A percentile compares a stretch with the other conserved stretches of the same genome.
These are phyloP conservation scores for Lottia scabra DNA, from an alignment of 2,888 invertebrate species.

Conservation along the genomic window DNA sequence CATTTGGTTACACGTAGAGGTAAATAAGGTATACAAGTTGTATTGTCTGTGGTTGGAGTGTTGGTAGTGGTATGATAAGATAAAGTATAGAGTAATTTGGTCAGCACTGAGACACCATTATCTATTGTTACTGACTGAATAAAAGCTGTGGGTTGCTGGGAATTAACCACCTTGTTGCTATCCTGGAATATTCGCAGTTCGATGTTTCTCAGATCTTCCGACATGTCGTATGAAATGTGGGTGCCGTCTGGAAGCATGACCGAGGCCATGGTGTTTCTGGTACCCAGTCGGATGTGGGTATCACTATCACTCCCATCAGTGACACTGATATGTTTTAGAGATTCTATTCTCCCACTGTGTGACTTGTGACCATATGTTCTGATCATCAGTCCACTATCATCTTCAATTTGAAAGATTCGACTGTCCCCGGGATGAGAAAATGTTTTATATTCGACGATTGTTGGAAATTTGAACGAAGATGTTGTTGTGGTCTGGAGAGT, in stretches of 20 bases:
- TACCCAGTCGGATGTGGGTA: slow-evolving; percentile 27
- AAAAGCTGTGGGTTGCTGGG: not conserved
- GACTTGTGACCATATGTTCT: slow-evolving; percentile 31
- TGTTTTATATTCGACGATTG: slow-evolving; percentile 21
- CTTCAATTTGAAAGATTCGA: slow-evolving; percentile 28
- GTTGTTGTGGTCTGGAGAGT: not conserved
- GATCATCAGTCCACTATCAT: slow-evolving; percentile 29
- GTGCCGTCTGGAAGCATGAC: slow-evolving; percentile 34
- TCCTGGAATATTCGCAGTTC: slow-evolving; percentile 33
- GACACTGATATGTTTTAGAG: slow-evolving; percentile 31
- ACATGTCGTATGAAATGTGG: slow-evolving; percentile 36
- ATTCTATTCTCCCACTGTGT: slow-evolving; percentile 30
- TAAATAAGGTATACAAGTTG: slow-evolving; percentile 20
- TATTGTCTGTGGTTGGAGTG: not conserved
- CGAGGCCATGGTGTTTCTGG: slow-evolving; percentile 31
- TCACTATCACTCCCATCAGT: slow-evolving; percentile 19
- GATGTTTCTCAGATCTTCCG: slow-evolving; percentile 28
- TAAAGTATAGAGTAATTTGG: not conserved
- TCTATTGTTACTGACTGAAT: not conserved
- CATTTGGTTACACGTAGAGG: slow-evolving; percentile 35
- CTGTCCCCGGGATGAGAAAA: slow-evolving; percentile 36
- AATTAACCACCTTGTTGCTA: not conserved
- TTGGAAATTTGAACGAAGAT: not conserved
- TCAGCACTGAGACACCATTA: not conserved
- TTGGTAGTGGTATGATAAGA: not conserved